Base-by-base conservation (phyloP, 2,113 vertebrate species). In the Promerops cafer region DNA sequence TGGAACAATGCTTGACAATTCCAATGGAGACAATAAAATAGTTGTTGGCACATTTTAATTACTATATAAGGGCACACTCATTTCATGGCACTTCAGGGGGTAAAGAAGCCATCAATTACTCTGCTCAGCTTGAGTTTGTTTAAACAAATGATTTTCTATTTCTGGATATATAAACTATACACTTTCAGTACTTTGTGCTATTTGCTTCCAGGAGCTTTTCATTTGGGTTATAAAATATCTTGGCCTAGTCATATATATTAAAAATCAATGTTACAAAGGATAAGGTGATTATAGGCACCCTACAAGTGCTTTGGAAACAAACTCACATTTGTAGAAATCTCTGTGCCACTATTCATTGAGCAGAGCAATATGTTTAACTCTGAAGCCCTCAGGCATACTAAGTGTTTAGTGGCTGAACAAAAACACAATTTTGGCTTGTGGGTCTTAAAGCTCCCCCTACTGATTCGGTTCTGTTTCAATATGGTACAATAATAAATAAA, bases 1-100 rank as follows among this genome's bases (percentile, higher is more conserved):
- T 93, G 91, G 77, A 97, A 77, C 75, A 87, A 64, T 79, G 28
- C 39, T 94, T 96, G 76, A 93, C 78, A 96, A 60, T 96, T 94
- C 96, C 61, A 92, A 27, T 79, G 30, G 74, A 89, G 82, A 96
- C 75, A 69, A 95, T 82, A 93, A 96, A 97, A 96, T 87, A 77
- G 60, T 88, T 96, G 61, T 95, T 94, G 97, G 89, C 76, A 91
- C 90, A 96, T 94, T 94, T 97, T 97, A 97, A 97, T 97, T 96
- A 90, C 97, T 96, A 88, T 94, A 96, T 96, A 94, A 96, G 81
- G 68, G 39, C 80, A 75, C 44, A 97, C 50, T 83, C 76, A 96
- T 96, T 97, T 94, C 69, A 76, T 77, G 77, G 57, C 93, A 88
- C 92, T 96, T 96, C 87, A 70, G 80, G 82, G 65, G 90, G 78